These are phyloP conservation scores for Acrobasis consociella DNA, from an alignment of 2,888 invertebrate species.

Conservation along the genomic window DNA sequence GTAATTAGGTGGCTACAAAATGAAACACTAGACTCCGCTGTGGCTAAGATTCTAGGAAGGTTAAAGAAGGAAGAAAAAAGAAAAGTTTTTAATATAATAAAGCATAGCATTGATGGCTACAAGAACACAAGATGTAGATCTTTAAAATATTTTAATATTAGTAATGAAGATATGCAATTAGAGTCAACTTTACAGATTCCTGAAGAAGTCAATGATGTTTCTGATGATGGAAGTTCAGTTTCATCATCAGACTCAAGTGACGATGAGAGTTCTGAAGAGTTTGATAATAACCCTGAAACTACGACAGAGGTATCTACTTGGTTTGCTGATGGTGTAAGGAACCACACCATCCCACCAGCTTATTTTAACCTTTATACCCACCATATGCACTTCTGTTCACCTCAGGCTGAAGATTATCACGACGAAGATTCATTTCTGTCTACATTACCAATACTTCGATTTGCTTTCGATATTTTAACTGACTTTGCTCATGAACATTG, in stretches of 20 bases:
- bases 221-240: conserved; percentile 33
- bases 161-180: conserved; percentile 31
- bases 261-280: conserved; percentile 35
- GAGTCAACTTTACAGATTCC: conserved; percentile 34
- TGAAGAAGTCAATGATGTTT: conserved; percentile 27
- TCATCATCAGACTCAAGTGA: conserved; percentile 37
- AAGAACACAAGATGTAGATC: conserved; percentile 82
- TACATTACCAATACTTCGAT: conserved; percentile 84
- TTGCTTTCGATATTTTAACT: conserved; percentile 79
- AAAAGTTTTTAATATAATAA: conserved; percentile 81
- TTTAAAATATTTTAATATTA: conserved; percentile 80
- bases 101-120: conserved; percentile 85
- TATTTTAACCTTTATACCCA: conserved; percentile 87
- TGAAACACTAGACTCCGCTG: conserved; percentile 86
- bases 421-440: conserved; percentile 83
- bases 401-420: conserved; percentile 88
- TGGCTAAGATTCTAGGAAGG: conserved; percentile 85
- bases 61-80: conserved; percentile 81
- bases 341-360: conserved; percentile 84
- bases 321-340: conserved; percentile 85
- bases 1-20: conserved; percentile 90
- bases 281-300: conserved; percentile 37
- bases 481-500: conserved; percentile 62
- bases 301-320: conserved; percentile 79
- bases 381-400: conserved; percentile 84